These are phyloP conservation scores for Phalacrocorax pelagicus DNA, from an alignment of 2,113 vertebrate genomes.

Conservation along the genomic window DNA sequence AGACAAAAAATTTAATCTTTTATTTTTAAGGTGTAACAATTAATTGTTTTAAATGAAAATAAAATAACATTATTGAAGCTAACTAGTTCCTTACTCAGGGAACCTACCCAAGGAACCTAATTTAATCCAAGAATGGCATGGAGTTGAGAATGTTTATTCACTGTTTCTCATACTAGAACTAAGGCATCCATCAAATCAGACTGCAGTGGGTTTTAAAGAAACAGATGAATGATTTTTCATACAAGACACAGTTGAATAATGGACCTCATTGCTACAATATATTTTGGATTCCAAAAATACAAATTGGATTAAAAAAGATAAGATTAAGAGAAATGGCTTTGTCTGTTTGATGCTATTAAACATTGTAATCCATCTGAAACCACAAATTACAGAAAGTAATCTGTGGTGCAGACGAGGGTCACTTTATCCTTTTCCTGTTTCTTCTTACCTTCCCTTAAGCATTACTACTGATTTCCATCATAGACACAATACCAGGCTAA, in stretches of 20 bases:
- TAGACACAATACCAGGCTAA: neutral
- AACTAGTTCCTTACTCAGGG: neutral
- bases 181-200: accelerated
- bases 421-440: neutral
- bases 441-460: neutral
- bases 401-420: neutral
- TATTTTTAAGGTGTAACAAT: neutral
- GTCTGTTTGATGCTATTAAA: neutral
- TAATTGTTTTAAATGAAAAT: neutral
- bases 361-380: neutral
- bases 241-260: neutral
- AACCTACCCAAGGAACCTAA: neutral
- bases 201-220: neutral
- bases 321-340: neutral
- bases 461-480: neutral
- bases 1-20: neutral
- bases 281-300: neutral
- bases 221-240: neutral
- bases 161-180: neutral
- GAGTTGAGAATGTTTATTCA: neutral
- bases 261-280: neutral
- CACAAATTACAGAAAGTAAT: neutral
- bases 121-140: neutral
- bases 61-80: neutral
- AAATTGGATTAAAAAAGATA: neutral